Percentiles rank a stretch among this genome's conserved stretches.
Evolutionary conservation across 2,113 vertebrate species (phyloP).

Genomic region (Seriola dumerili): DNA sequence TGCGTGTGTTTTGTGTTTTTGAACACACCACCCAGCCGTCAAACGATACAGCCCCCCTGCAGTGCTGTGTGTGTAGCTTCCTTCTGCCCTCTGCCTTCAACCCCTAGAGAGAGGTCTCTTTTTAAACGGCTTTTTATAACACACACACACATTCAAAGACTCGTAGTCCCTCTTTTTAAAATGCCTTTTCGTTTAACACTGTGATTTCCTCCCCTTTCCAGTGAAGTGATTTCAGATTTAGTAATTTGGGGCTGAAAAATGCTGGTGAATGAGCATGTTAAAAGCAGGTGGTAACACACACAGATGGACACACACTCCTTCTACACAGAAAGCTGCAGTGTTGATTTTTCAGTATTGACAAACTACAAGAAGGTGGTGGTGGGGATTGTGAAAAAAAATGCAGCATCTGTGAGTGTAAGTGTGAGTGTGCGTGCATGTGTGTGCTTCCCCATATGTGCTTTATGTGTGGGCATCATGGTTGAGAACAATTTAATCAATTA

Average conservation of each 20-base stretch:
- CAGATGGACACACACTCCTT: not conserved
- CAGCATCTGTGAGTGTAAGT: too few relatives aligned
- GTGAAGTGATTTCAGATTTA: conserved; percentile 45
- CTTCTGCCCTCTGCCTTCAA: conserved; percentile 36
- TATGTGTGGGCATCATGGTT: conserved; percentile 10
- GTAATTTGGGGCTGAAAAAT: conserved; percentile 43
- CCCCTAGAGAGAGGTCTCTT: conserved; percentile 38
- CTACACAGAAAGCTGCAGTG: not conserved
- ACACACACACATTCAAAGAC: conserved; percentile 12
- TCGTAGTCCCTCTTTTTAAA: conserved; percentile 23
- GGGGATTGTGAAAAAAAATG: not conserved
- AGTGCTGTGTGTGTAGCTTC: conserved; percentile 28
- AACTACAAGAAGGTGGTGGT: conserved; percentile 13
- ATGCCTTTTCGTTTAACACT: conserved; percentile 45
- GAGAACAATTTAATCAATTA: conserved; percentile 49
- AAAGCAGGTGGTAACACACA: conserved; percentile 3
- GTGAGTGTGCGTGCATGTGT: not conserved
- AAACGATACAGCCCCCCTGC: conserved; percentile 42
- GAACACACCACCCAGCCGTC: conserved; percentile 36
- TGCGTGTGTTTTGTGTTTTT: not conserved
- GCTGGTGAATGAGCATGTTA: conserved; percentile 7
- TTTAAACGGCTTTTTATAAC: conserved; percentile 45
- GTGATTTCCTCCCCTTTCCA: conserved; percentile 46
- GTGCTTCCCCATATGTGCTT: not conserved
- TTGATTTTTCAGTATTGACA: conserved; percentile 7